Conservation (phyloP, 2,113 vertebrate genomes). For the Drymodes brunneopygia region DNA sequence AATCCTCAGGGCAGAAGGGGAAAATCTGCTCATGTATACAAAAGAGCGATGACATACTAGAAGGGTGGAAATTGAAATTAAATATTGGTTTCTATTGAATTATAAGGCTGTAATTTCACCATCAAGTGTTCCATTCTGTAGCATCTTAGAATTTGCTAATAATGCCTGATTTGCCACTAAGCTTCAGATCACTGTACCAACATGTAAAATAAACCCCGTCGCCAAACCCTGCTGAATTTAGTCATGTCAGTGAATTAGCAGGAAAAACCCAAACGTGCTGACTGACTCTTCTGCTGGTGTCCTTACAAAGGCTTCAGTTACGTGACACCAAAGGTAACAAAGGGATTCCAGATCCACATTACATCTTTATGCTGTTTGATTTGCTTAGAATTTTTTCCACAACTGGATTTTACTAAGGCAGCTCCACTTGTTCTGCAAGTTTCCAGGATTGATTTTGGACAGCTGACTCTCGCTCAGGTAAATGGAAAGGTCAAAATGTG, state of each 20-base stretch:
- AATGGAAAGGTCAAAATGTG: constrained; percentile 40
- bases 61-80: neutral
- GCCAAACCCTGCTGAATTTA: neutral
- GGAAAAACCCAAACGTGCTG: neutral
- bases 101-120: neutral
- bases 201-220: neutral
- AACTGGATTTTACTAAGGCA: neutral
- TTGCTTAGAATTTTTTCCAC: neutral
- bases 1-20: neutral
- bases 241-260: neutral
- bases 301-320: neutral
- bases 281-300: neutral
- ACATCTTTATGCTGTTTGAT: neutral
- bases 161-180: neutral
- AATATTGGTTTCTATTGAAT: neutral
- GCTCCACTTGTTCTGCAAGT: constrained; percentile 15
- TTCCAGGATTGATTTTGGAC: neutral
- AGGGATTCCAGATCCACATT: neutral
- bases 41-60: neutral
- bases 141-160: neutral
- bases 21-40: neutral
- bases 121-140: neutral
- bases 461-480: neutral
- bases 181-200: neutral
- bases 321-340: neutral